Evolutionary conservation across 2,888 invertebrate species (phyloP), one percentile per base, ranked within the genome.

Genomic region (Argyresthia goedartella): DNA sequence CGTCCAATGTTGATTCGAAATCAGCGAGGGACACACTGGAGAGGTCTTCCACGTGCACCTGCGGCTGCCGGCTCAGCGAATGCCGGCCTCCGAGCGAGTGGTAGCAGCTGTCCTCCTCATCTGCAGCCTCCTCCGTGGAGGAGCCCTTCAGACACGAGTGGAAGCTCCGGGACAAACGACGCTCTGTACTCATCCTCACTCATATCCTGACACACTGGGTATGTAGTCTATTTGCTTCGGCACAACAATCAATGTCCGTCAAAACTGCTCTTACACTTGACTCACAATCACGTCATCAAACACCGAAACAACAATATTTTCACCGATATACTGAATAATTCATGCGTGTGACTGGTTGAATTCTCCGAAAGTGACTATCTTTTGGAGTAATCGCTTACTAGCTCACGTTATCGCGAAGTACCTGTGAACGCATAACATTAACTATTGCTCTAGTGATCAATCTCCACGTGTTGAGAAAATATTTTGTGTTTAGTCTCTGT

Each of bases 71-170:
- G 59, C 66, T 78, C 51, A 84, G 67, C 4, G 84, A 81, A 57
- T 84, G 80, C 51, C 84, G 71, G 48, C 85, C 85, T 34, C 85
- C 84, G 8, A 86, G 71, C 44, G 82, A 85, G 65, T 86, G 85
- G 66, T 86, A 86, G 67, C 84, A 85, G 57, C 67, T 80, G 54
- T 86, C 87, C 55, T 85, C 87, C 8, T 82, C 82, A 61, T 86
- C 86, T 33, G 78, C 81, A 42, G 79, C 87, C 66, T 86, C 87
- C 71, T 87, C 87, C 59, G 87, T 86, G 55, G 87, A 85, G 55
- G 88, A 87, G 41, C 91, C 91, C 61, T 91, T 89, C 61, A 91
- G 82, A 66, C 91, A 91, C 56, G 91, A 91, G 78, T 91, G 91
- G 72, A 91, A 91, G 68, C 91, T 91, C 70, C 91, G 87, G 49